Percentiles rank a stretch among this genome's conserved stretches.
Conservation (phyloP, 2,113 vertebrate genomes). For the Arizona elegans region DNA sequence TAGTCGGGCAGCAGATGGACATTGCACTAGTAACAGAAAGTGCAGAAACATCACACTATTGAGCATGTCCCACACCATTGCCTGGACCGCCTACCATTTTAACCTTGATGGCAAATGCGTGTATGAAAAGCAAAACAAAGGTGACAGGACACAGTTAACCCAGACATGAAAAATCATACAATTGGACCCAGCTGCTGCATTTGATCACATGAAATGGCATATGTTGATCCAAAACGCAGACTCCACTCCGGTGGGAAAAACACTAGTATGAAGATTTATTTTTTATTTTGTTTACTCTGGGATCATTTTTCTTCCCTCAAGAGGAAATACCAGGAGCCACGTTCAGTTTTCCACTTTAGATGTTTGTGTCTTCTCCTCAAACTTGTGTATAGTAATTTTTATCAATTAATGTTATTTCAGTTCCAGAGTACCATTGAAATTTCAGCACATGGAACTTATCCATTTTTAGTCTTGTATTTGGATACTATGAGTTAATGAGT, state of each 20-base stretch:
- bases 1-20: neutral
- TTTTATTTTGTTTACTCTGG: neutral
- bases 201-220: neutral
- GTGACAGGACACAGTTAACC: neutral
- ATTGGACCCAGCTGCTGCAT: neutral
- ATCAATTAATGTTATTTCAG: neutral
- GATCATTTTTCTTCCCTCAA: neutral
- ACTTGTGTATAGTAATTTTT: neutral
- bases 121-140: neutral
- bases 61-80: neutral
- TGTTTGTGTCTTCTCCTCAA: neutral
- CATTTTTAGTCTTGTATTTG: neutral
- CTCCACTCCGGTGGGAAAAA: neutral
- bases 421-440: neutral
- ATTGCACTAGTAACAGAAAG: neutral
- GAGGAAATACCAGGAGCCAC: neutral
- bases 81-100: neutral
- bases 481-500: neutral
- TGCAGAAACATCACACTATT: neutral
- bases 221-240: neutral
- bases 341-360: neutral
- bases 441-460: neutral
- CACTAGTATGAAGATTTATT: neutral
- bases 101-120: neutral
- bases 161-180: neutral